Evolutionary conservation across 2,113 vertebrate species (phyloP).

Genomic region (Campylomormyrus tamandua): DNA sequence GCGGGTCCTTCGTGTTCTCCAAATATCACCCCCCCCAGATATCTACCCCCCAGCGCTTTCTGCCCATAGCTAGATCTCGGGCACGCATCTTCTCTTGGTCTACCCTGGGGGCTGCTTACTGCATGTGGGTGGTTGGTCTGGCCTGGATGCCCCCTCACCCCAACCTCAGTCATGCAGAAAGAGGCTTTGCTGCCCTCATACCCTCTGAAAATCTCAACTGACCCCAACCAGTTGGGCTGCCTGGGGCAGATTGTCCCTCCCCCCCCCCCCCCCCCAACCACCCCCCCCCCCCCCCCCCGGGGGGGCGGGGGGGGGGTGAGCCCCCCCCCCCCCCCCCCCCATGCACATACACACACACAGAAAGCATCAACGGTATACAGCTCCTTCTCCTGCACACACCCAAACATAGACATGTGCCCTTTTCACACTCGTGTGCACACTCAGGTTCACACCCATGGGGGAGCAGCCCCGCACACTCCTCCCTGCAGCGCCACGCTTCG

Average conservation of each 20-base stretch:
- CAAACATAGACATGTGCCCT: conserved; percentile 5
- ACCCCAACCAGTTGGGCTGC: neutral
- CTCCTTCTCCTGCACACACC: neutral
- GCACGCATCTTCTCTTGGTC: neutral
- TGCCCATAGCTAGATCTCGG: too few relatives aligned
- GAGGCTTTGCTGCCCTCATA: neutral
- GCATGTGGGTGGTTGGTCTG: neutral
- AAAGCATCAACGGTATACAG: neutral
- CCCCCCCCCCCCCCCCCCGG: neutral
- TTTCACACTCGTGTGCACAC: conserved; percentile 3
- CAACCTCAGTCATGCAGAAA: neutral
- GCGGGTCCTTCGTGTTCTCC: neutral
- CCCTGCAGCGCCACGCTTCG: neutral
- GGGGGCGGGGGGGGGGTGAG: too few relatives aligned
- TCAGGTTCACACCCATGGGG: neutral
- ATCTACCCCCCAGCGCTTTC: too few relatives aligned
- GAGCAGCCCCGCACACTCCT: neutral
- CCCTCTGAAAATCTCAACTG: neutral
- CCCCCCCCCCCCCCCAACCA: neutral
- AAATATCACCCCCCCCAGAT: too few relatives aligned
- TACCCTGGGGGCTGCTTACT: neutral
- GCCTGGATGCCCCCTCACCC: neutral
- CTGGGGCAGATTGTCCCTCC: neutral
- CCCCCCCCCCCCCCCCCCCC: neutral
- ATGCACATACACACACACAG: neutral